phyloP scores from a whole-genome alignment of 2,888 invertebrate genomes.

The Tromatobia lineatoria region DNA sequence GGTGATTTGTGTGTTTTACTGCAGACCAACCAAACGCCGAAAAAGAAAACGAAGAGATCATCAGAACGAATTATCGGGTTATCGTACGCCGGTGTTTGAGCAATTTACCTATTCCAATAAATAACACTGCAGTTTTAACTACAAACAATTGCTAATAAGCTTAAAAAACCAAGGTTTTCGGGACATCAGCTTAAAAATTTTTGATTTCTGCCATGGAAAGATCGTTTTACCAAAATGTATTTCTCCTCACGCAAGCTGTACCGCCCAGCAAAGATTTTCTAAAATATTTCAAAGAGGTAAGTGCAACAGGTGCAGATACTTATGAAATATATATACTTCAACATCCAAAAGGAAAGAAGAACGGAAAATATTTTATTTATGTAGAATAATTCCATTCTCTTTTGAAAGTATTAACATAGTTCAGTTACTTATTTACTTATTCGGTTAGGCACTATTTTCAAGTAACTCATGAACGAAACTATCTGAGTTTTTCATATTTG shows the following conservation, averaged over 20 bases:
- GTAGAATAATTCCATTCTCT: no score
- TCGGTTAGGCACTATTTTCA: no score
- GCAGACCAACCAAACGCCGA: no score
- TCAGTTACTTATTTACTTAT: no score
- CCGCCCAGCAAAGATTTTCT: conserved; percentile 79
- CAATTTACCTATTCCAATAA: no score
- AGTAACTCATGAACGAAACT: no score
- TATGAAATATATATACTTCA: neutral
- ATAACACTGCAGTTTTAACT: neutral
- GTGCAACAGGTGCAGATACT: neutral
- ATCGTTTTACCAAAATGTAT: conserved; percentile 80
- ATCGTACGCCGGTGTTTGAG: no score
- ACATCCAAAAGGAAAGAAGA: neutral
- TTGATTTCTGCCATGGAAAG: conserved; percentile 55
- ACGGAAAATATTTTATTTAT: neutral
- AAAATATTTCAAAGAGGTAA: conserved; percentile 77
- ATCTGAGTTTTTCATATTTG: no score
- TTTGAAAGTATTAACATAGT: no score
- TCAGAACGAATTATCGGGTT: neutral
- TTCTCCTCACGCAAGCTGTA: conserved; percentile 78
- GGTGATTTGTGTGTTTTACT: neutral
- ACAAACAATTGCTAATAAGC: neutral
- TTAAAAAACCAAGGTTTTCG: neutral
- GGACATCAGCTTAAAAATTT: neutral
- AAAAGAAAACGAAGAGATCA: neutral